Evolutionary conservation across 1,140 invertebrate genomes (phyloP), one percentile per base, ranked within the genome.

Genomic region (Limonius californicus): DNA sequence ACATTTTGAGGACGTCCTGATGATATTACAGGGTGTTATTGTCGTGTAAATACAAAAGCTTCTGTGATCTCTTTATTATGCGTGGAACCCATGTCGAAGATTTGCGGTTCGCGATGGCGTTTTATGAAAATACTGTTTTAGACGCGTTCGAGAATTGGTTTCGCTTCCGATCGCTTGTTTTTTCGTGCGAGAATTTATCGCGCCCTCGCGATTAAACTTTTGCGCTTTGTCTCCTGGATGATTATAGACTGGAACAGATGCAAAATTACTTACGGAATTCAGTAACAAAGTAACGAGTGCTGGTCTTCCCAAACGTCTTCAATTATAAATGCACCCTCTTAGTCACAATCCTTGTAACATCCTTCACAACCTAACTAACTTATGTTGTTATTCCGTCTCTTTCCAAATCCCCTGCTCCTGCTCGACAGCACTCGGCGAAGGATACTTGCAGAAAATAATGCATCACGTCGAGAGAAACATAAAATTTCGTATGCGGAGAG

Each of bases 1-100:
- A 56, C 54, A 39, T 30, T 56, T 56, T 39, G 27, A 39, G 35
- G 32, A 50, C 45, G 19, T 50, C 45, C 16, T 19, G 54, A 56
- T 39, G 32, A 56, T 35, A 56, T 30, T 39, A 56, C 54, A 56
- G 54, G 54, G 32, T 39, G 54, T 56, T 56, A 56, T 56, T 56
- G 54, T 56, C 54, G 20, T 35, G 54, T 39, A 56, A 56, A 56
- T 50, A 50, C 45, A 19, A 19, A 50, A 21, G 45, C 45, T 50
- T 18, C 45, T 21, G 45, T 50, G 45, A 50, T 18, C 20, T 50
- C 20, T 50, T 21, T 50, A 19, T 50, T 50, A 19, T 21, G 23
- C 23, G 23, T 9, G 9, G 3, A 27, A 9, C 23, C 23, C 23
- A 27, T 27, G 23, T 27, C 23, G 23, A 27, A 27, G 23, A 27